phyloP scores from a whole-genome alignment of 2,797 vertebrate species.

The Anguilla obscura region DNA sequence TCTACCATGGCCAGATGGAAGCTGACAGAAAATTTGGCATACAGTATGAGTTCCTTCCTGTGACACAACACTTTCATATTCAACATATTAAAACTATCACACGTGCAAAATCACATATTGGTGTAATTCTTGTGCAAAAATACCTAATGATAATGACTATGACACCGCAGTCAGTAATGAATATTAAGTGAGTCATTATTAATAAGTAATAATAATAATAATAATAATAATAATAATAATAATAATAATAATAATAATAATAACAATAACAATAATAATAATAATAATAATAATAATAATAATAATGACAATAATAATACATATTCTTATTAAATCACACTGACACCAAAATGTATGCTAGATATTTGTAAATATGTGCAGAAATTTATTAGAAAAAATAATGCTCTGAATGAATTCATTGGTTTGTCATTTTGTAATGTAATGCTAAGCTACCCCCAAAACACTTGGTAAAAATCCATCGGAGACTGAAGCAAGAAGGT shows the following conservation, averaged over 20 bases:
- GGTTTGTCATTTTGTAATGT: not conserved
- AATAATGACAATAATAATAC: too few relatives aligned
- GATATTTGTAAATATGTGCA: not conserved
- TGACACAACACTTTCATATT: not conserved
- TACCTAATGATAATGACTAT: not conserved
- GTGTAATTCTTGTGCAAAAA: not conserved
- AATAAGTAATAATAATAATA: too few relatives aligned
- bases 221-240: too few relatives aligned
- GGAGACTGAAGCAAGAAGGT: not conserved
- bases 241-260: too few relatives aligned
- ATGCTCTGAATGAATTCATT: not conserved
- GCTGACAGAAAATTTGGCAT: not conserved
- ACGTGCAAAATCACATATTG: not conserved
- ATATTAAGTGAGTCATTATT: not conserved
- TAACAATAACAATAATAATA: too few relatives aligned
- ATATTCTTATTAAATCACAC: not conserved
- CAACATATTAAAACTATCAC: not conserved
- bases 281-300: too few relatives aligned
- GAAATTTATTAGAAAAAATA: not conserved
- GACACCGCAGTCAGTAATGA: not conserved
- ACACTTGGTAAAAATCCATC: not conserved
- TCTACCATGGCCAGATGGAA: not conserved
- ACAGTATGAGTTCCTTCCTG: not conserved
- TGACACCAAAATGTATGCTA: not conserved
- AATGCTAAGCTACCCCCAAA: too few relatives aligned